phyloP scores from a whole-genome alignment of 2,888 invertebrate species.

The Orthonevra nobilis region DNA sequence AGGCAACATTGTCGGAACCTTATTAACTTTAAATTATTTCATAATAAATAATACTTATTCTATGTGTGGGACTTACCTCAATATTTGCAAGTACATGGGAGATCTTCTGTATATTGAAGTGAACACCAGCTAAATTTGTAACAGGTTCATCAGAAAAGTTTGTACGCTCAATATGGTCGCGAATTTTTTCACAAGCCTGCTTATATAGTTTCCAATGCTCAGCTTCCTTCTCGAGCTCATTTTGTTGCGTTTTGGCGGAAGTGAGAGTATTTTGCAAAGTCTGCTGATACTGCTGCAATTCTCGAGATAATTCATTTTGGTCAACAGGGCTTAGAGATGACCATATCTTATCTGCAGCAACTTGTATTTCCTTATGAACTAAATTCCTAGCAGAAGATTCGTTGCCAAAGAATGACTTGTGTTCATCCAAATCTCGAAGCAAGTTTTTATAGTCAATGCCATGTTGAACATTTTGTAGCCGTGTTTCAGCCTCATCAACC shows the following conservation, averaged over 20 bases:
- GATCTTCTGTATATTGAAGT: constrained; percentile 91
- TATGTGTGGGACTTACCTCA: constrained; percentile 83
- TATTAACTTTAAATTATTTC: no score
- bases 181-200: constrained; percentile 88
- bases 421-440: constrained; percentile 90
- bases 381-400: constrained; percentile 89
- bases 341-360: constrained; percentile 93
- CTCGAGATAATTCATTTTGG: constrained; percentile 90
- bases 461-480: constrained; percentile 88
- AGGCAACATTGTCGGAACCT: no score
- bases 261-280: constrained; percentile 90
- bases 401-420: constrained; percentile 91
- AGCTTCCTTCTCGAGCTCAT: constrained; percentile 89
- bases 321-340: constrained; percentile 90
- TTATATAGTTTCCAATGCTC: constrained; percentile 93
- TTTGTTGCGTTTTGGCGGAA: constrained; percentile 89
- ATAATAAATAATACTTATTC: no score
- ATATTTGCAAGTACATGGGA: constrained; percentile 87
- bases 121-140: constrained; percentile 89
- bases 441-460: constrained; percentile 95
- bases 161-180: constrained; percentile 87
- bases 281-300: constrained; percentile 90
- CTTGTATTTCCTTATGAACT: constrained; percentile 90
- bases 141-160: constrained; percentile 90
- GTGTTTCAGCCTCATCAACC: constrained; percentile 90